Evolutionary conservation across 2,888 invertebrate species (phyloP).

Genomic region (Xanthia icteritia): DNA sequence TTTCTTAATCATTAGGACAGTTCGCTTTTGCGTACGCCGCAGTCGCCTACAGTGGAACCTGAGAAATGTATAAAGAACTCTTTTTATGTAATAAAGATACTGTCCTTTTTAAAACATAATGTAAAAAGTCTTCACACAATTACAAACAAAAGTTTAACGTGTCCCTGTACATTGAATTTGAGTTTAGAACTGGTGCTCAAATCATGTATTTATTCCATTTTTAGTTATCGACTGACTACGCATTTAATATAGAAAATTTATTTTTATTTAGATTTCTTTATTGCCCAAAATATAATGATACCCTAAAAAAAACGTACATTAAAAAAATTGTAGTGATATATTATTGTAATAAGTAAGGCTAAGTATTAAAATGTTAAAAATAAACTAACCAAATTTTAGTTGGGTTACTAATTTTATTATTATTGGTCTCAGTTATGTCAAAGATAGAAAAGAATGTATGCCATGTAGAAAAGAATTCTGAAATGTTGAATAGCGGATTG

Average conservation of each 20-base stretch:
- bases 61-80: slow-evolving; percentile 56
- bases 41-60: slow-evolving; percentile 60
- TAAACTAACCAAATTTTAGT: slow-evolving; percentile 87
- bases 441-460: slow-evolving; percentile 82
- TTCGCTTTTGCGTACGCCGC: slow-evolving; percentile 56
- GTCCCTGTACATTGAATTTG: slow-evolving; percentile 48
- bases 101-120: slow-evolving; percentile 43
- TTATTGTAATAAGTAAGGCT: slow-evolving; percentile 78
- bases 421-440: slow-evolving; percentile 89
- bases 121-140: slow-evolving; percentile 44
- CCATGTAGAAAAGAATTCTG: slow-evolving; percentile 65
- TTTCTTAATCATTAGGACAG: slow-evolving; percentile 54
- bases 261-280: slow-evolving; percentile 49
- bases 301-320: slow-evolving; percentile 60
- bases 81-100: slow-evolving; percentile 52
- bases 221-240: slow-evolving; percentile 73
- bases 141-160: slow-evolving; percentile 22
- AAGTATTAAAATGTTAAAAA: slow-evolving; percentile 80
- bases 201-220: slow-evolving; percentile 63
- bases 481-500: slow-evolving; percentile 40
- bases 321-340: slow-evolving; percentile 81
- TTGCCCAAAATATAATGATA: slow-evolving; percentile 42
- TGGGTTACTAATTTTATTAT: slow-evolving; percentile 76
- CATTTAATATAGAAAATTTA: slow-evolving; percentile 71
- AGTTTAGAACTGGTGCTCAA: slow-evolving; percentile 72